Conservation (phyloP, 2,113 vertebrate species). For the Suricata suricatta region DNA sequence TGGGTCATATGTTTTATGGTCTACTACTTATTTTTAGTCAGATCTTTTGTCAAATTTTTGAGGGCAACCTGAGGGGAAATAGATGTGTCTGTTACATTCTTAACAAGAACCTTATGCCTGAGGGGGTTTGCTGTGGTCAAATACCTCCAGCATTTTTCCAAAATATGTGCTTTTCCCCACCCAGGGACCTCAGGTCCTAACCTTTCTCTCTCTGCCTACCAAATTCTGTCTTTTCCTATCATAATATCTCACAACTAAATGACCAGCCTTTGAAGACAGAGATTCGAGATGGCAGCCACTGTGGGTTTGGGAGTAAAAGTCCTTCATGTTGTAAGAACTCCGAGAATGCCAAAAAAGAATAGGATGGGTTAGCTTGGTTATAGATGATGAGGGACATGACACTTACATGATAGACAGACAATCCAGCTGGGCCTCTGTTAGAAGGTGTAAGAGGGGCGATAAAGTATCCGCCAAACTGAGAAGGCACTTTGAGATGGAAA, state of each 20-base stretch:
- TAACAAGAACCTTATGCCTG: too few relatives aligned
- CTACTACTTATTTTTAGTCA: too few relatives aligned
- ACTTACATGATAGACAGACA: neutral
- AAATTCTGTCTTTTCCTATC: too few relatives aligned
- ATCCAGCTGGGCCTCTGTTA: neutral
- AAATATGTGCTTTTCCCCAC: too few relatives aligned
- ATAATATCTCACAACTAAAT: neutral
- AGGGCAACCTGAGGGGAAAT: too few relatives aligned
- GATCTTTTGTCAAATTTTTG: too few relatives aligned
- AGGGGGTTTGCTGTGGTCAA: too few relatives aligned
- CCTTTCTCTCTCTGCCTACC: too few relatives aligned
- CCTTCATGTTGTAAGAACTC: neutral
- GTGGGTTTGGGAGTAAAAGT: neutral
- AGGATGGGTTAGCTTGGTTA: neutral
- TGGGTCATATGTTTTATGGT: too few relatives aligned
- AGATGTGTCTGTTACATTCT: too few relatives aligned
- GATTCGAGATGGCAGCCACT: neutral
- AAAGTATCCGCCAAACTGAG: neutral
- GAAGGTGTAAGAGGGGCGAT: neutral
- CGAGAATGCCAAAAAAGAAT: neutral
- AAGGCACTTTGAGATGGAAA: neutral
- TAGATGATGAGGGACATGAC: neutral
- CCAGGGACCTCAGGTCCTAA: too few relatives aligned
- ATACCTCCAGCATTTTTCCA: too few relatives aligned
- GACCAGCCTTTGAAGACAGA: neutral